Conservation (phyloP, 2,797 vertebrate species). For the Enteromius argenteus region DNA sequence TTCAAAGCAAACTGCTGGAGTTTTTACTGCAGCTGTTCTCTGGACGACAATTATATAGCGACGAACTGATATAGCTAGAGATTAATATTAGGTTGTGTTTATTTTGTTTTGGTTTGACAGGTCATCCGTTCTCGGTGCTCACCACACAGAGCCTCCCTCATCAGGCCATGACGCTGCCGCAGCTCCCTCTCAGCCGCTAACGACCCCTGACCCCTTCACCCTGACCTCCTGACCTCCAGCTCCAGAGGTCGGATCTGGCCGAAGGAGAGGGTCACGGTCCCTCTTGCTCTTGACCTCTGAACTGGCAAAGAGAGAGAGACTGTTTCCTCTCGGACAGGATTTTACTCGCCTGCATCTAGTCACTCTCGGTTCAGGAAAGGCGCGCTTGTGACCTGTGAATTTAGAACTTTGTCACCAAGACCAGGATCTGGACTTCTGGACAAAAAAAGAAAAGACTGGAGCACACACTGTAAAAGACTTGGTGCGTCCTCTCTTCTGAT, state of each 20-base stretch:
- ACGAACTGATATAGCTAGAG: not conserved
- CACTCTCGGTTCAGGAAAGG: conserved; percentile 43
- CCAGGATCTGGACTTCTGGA: conserved; percentile 47
- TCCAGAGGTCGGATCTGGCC: conserved; percentile 63
- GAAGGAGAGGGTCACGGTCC: conserved; percentile 64
- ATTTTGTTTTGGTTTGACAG: conserved; percentile 71
- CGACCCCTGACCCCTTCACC: conserved; percentile 63
- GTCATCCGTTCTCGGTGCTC: conserved; percentile 95
- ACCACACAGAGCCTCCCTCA: conserved; percentile 83
- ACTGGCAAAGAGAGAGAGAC: conserved; percentile 58
- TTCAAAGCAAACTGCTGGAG: not conserved
- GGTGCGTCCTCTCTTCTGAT: conserved; percentile 16
- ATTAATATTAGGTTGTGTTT: conserved; percentile 24
- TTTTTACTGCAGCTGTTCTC: not conserved
- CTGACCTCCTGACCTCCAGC: conserved; percentile 64
- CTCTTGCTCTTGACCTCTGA: conserved; percentile 62
- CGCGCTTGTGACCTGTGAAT: conserved; percentile 48
- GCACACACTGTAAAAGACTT: conserved; percentile 53
- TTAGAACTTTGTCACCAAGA: conserved; percentile 42
- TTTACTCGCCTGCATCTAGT: conserved; percentile 58
- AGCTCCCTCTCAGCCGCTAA: conserved; percentile 88
- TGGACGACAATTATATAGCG: not conserved
- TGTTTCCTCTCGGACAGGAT: conserved; percentile 59
- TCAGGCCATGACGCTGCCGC: conserved; percentile 85
- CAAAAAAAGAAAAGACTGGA: conserved; percentile 5